These are phyloP conservation scores for Palythoa grandis DNA, from an alignment of 92 coral and sea anemone species.

Conservation along the genomic window DNA sequence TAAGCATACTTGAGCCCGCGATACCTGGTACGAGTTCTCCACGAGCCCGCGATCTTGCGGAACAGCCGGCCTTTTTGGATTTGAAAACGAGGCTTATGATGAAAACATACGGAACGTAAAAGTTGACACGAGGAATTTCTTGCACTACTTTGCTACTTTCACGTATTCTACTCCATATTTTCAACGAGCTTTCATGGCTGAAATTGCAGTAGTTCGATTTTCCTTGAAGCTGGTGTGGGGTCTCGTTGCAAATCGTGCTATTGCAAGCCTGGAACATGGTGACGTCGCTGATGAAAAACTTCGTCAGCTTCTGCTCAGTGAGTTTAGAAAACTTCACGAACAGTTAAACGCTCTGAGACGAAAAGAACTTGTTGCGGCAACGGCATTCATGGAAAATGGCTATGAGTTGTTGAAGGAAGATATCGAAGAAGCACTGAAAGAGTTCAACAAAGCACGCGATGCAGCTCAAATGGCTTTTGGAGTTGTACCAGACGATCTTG, in stretches of 20 bases:
- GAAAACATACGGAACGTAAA: not conserved
- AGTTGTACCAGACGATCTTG: slow-evolving; percentile 88
- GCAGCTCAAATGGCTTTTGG: slow-evolving; percentile 97
- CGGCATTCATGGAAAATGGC: slow-evolving; percentile 98
- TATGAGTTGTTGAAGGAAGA: slow-evolving; percentile 87
- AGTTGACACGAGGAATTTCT: not conserved
- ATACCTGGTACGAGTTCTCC: not conserved
- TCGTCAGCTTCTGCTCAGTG: slow-evolving; percentile 84
- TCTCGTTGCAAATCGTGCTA: slow-evolving; percentile 87
- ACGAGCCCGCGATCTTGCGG: slow-evolving; percentile 18
- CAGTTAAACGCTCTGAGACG: slow-evolving; percentile 83
- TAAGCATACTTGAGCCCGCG: not conserved
- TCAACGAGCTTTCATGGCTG: slow-evolving; percentile 69
- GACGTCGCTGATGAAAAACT: slow-evolving; percentile 86
- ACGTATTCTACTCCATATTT: too few species aligned
- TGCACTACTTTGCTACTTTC: too few species aligned
- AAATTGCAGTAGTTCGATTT: slow-evolving; percentile 84
- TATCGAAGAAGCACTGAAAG: slow-evolving; percentile 84
- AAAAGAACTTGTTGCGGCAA: slow-evolving; percentile 94
- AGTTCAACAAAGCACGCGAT: slow-evolving; percentile 95
- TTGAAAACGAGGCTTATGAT: slow-evolving; percentile 21
- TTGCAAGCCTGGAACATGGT: slow-evolving; percentile 78
- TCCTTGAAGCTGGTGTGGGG: slow-evolving; percentile 95
- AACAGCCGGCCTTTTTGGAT: too few species aligned
- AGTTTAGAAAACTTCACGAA: slow-evolving; percentile 89